Evolutionary conservation across 2,113 vertebrate genomes (phyloP).

Genomic region (Cepphus grylle): DNA sequence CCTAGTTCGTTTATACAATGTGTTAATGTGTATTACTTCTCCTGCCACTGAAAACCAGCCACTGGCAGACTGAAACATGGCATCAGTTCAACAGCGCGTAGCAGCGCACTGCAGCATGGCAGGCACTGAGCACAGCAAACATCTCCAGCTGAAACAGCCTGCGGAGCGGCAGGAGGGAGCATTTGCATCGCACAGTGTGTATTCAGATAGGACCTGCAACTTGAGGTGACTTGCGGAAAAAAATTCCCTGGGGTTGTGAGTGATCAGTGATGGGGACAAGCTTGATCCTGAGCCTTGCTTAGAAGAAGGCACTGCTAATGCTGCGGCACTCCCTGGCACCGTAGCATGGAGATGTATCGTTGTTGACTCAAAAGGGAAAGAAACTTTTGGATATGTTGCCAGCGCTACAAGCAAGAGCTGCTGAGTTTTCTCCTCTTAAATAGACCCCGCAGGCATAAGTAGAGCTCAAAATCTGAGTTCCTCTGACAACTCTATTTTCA

Average conservation of each 20-base stretch:
- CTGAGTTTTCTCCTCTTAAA: not conserved
- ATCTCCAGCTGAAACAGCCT: not conserved
- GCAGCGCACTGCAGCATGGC: not conserved
- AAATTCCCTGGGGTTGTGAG: not conserved
- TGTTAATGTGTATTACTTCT: conserved; percentile 20
- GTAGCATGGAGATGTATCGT: rapidly evolving
- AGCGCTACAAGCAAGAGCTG: not conserved
- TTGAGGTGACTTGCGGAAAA: not conserved
- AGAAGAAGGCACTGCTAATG: not conserved
- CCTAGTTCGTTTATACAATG: not conserved
- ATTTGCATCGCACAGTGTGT: not conserved
- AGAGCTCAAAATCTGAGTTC: not conserved
- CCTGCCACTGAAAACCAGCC: not conserved
- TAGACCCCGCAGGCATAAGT: not conserved
- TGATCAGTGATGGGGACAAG: rapidly evolving
- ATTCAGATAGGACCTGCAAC: not conserved
- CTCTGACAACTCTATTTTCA: not conserved
- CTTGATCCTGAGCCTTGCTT: not conserved
- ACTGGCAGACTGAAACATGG: not conserved
- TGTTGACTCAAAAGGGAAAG: not conserved
- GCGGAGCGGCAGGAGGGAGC: not conserved
- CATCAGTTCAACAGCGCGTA: not conserved
- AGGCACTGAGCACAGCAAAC: not conserved
- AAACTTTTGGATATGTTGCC: not conserved
- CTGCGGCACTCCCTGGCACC: not conserved